phyloP scores from a whole-genome alignment of 2,113 vertebrate species.

The Hemiscyllium ocellatum region DNA sequence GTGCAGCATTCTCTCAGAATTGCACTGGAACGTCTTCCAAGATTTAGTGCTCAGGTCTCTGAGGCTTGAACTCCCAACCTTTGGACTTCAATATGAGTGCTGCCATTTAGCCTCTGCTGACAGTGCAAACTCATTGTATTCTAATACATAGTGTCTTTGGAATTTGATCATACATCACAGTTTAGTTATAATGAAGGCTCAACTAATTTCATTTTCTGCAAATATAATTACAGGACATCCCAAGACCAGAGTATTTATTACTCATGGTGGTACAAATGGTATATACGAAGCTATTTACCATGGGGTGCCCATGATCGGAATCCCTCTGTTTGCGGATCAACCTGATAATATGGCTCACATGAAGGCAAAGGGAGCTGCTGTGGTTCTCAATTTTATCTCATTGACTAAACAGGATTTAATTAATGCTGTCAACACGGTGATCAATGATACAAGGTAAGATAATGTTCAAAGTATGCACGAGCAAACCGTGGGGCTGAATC shows the following conservation, averaged over 20 bases:
- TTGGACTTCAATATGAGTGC: background rate
- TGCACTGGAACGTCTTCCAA: background rate
- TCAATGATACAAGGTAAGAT: constrained; percentile 69
- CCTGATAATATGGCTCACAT: constrained; percentile 67
- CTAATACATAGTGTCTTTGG: background rate
- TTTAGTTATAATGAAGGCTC: background rate
- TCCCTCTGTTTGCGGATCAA: constrained; percentile 77
- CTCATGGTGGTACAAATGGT: constrained; percentile 78
- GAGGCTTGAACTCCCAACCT: background rate
- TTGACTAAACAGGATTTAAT: constrained; percentile 60
- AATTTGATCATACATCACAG: background rate
- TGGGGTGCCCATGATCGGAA: constrained; percentile 69
- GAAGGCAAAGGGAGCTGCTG: constrained; percentile 64
- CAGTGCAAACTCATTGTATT: background rate
- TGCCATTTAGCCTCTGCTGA: background rate
- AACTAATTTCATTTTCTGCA: background rate
- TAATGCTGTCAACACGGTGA: constrained; percentile 62
- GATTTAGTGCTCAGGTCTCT: background rate
- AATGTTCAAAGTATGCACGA: background rate
- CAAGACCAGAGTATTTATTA: constrained; percentile 72
- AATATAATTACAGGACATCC: constrained; percentile 62
- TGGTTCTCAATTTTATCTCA: constrained; percentile 60
- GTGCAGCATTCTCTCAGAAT: background rate
- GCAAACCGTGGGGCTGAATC: background rate
- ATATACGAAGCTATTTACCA: constrained; percentile 85